Base-by-base conservation (phyloP, 2,888 invertebrate species). In the Arge pagana region DNA sequence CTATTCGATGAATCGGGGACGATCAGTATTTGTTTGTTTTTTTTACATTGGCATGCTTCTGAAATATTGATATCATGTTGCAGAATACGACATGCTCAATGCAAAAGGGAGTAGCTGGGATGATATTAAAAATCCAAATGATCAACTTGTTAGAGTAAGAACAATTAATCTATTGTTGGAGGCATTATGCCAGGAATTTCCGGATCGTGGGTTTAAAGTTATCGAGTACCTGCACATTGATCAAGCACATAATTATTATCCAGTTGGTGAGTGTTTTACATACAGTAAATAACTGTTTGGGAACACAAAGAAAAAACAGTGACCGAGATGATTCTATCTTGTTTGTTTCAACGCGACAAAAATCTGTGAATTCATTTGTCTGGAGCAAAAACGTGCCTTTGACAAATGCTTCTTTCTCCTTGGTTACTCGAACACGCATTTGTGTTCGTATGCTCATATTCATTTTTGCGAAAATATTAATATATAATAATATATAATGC, bases 181-280 rank as follows among this genome's bases (percentile, higher is more conserved):
- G 7, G 53, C 59, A 13, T 53, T 72, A 13, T 63, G 62, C 50
- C 39, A 52, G 30, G 50, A 42, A 6, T 51, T 58, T 39, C 33
- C 54, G 4, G 59, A 66, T 10, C 36, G 65, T 28, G 72, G 68
- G 4, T 54, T 62, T 26, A 56, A 51, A 4, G 52, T 72, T 15
- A 66, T 68, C 16, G 50, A 65, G 30, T 62, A 61, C 48, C 50
- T 72, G 36, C 23, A 67, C 4, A n/a, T 15, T 21, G 66, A 71
- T 56, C 72, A 72, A 40, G 40, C 33, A 21, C 61, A 50, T 18
- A 56, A 53, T 52, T 61, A 58, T 56, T 43, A 58, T 41, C 72
- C 70, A 30, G 61, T 72, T 60, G 70, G 70, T 72, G 57, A 66
- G 61, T 10, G 40, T 35, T 39, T 18, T 18, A 26, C n/a, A 26